Conservation (phyloP, 2,113 vertebrate genomes). For the Prionailurus bengalensis region DNA sequence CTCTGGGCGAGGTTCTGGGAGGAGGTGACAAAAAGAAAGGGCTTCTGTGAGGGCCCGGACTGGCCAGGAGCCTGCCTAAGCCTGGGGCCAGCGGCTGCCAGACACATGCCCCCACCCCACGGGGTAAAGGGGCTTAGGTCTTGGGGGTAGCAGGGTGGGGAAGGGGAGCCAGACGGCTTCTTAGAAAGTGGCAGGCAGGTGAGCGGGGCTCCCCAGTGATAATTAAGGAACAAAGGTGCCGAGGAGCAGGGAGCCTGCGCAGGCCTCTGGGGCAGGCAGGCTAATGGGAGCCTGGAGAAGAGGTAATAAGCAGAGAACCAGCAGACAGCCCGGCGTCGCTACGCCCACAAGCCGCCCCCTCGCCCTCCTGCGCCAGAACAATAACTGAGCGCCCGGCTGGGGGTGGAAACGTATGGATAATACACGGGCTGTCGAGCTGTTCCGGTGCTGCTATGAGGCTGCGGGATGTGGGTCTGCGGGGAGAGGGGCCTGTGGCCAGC, state of each 20-base stretch:
- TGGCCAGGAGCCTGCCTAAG: slow-evolving; percentile 25
- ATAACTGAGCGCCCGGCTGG: slow-evolving; percentile 66
- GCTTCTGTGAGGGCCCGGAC: not conserved
- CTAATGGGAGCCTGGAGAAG: slow-evolving; percentile 83
- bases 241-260: slow-evolving; percentile 66
- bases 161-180: slow-evolving; percentile 81
- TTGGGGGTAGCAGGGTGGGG: slow-evolving; percentile 30
- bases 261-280: slow-evolving; percentile 79
- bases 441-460: not conserved
- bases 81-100: slow-evolving; percentile 56
- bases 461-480: not conserved
- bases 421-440: not conserved
- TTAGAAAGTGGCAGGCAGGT: slow-evolving; percentile 83
- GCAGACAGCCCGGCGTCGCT: slow-evolving; percentile 82
- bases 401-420: not conserved
- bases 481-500: not conserved
- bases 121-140: slow-evolving; percentile 57
- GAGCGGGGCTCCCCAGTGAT: slow-evolving; percentile 81
- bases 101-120: slow-evolving; percentile 1
- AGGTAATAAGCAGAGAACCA: slow-evolving; percentile 77
- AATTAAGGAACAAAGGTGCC: slow-evolving; percentile 86
- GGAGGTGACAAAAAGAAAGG: not conserved
- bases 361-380: slow-evolving; percentile 78
- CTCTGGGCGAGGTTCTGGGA: slow-evolving; percentile 9
- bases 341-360: slow-evolving; percentile 82